phyloP scores from a whole-genome alignment of 2,113 vertebrate species.

The Pholis gunnellus region DNA sequence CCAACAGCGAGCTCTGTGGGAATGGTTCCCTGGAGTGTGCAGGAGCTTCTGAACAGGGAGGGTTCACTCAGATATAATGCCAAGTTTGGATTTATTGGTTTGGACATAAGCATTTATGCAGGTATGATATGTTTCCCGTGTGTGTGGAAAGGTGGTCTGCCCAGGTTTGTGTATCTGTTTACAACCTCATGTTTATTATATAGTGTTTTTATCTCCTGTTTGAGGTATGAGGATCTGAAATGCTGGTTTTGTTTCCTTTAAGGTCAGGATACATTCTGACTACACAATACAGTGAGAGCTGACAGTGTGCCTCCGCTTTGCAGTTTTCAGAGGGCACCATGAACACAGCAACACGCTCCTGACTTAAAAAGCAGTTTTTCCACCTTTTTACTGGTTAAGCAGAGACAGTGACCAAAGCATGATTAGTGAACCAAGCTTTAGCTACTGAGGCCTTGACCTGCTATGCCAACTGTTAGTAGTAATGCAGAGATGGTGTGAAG shows the following conservation, averaged over 20 bases:
- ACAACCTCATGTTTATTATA: neutral
- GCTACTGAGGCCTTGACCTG: too few species aligned
- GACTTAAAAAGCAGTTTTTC: too few species aligned
- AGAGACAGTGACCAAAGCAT: too few species aligned
- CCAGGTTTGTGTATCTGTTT: conserved; percentile 16
- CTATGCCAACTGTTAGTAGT: too few species aligned
- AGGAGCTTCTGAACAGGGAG: conserved; percentile 12
- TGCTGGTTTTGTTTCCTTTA: conserved; percentile 11
- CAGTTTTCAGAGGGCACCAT: neutral
- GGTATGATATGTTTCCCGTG: conserved; percentile 11
- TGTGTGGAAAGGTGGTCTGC: neutral
- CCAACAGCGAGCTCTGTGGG: conserved; percentile 4
- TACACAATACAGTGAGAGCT: neutral
- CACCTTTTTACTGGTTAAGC: neutral
- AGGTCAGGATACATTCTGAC: conserved; percentile 22
- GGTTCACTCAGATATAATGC: conserved; percentile 25
- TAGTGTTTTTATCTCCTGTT: neutral
- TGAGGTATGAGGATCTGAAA: neutral
- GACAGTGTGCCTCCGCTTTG: neutral
- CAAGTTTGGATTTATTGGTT: conserved; percentile 14
- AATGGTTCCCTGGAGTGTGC: neutral
- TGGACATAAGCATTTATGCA: conserved; percentile 21
- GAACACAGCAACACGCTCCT: neutral
- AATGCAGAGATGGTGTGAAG: too few species aligned
- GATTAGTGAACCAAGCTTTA: neutral